Evolutionary conservation across 2,888 invertebrate genomes (phyloP), one percentile per base, ranked within the genome.

Genomic region (Acronicta psi): DNA sequence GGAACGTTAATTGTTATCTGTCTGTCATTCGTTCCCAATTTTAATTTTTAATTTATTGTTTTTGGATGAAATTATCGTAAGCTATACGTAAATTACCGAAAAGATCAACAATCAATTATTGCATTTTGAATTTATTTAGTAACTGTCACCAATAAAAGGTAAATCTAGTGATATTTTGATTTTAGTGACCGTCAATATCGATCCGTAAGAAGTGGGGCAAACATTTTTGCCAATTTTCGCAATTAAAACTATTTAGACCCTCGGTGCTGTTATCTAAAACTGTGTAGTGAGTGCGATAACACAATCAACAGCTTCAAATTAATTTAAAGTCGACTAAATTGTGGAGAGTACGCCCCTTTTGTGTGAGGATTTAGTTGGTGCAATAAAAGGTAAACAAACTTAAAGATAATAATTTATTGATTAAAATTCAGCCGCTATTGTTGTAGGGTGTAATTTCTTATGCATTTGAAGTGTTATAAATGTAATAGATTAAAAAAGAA

Each of bases 1-100:
- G 73, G 73, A 74, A 75, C 73, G 75, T 69, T 40, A 54, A 59
- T 58, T 63, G 67, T 69, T 51, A 53, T 64, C 57, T 68, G 77
- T 73, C 68, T 70, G 38, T 45, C 10, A 59, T 29, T 38, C 20
- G 20, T 8, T n/a, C 1, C n/a, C 0, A 34, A 2, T n/a, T 5
- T 13, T 0, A 18, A 34, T 20, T 71, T 25, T 23, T 43, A 67
- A 43, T 61, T 56, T 75, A 75, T 46, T 63, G 51, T 67, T 72
- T 71, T 61, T 58, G 37, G 3, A 25, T 49, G 34, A 75, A 69
- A 75, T 50, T 60, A 59, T 38, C 7, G 59, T 75, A 41, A 57
- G 59, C 23, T 36, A 43, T n/a, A 9, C n/a, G 10, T 14, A 41
- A 31, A 44, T 47, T 41, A 46, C 14, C 34, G 42, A 20, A 59